Evolutionary conservation across 2,888 invertebrate species (phyloP).

Genomic region (Acleris laterana): DNA sequence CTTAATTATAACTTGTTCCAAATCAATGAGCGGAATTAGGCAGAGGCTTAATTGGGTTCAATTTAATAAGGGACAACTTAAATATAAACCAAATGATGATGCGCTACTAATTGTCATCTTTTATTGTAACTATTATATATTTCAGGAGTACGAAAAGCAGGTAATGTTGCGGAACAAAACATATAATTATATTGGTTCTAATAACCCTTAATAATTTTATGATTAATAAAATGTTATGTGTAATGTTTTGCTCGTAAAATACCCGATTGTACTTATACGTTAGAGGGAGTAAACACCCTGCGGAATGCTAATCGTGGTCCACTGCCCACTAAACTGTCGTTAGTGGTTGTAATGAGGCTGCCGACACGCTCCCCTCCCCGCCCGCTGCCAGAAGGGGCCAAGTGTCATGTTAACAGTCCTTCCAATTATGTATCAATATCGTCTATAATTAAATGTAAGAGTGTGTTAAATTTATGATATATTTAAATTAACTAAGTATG

Average conservation of each 20-base stretch:
- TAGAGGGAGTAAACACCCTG: constrained; percentile 42
- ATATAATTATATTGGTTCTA: no score
- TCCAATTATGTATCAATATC: constrained; percentile 9
- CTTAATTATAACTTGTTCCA: constrained; percentile 17
- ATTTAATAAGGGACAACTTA: no score
- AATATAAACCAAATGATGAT: neutral
- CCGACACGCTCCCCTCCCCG: constrained; percentile 41
- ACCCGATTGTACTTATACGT: constrained; percentile 46
- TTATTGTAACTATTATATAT: no score
- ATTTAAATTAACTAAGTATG: neutral
- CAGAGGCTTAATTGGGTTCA: neutral
- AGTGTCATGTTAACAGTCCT: constrained; percentile 17
- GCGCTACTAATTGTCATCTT: no score
- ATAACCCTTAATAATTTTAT: constrained; percentile 53
- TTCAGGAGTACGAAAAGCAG: no score
- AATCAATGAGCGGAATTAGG: constrained; percentile 9
- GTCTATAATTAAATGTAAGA: neutral
- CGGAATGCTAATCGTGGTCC: constrained; percentile 66
- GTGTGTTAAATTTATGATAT: neutral
- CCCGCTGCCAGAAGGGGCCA: constrained; percentile 38
- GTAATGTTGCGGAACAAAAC: no score
- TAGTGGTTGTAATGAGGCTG: constrained; percentile 60
- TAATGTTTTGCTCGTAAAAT: constrained; percentile 58
- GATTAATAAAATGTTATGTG: constrained; percentile 55
- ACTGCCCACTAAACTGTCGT: constrained; percentile 57